phyloP scores from a whole-genome alignment of 2,113 vertebrate genomes.

The Heteronetta atricapilla region DNA sequence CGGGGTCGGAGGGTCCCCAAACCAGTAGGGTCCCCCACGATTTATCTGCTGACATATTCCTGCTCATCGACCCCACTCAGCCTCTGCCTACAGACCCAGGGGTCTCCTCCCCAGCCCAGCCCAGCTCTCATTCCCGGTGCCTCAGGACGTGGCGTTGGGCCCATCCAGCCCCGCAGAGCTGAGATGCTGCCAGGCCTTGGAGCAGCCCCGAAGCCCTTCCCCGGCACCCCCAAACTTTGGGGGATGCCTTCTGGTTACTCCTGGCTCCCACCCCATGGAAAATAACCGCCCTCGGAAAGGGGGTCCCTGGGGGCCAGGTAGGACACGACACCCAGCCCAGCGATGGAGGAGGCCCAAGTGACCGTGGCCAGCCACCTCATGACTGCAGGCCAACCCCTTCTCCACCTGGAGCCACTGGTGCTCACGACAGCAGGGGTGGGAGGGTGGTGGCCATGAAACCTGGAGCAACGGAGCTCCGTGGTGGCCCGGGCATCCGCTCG shows the following conservation, averaged over 20 bases:
- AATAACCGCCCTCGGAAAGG: neutral
- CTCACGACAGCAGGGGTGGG: neutral
- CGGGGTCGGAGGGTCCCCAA: rapidly evolving
- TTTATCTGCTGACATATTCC: neutral
- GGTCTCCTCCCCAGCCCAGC: neutral
- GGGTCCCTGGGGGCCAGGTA: neutral
- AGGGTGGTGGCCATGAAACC: neutral
- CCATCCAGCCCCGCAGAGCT: neutral
- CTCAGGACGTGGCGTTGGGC: rapidly evolving
- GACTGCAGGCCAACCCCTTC: neutral
- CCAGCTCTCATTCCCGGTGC: neutral
- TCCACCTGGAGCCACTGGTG: neutral
- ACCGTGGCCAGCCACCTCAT: rapidly evolving
- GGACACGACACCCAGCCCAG: neutral
- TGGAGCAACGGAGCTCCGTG: neutral
- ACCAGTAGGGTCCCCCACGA: neutral
- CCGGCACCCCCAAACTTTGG: too few relatives aligned
- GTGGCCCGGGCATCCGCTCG: rapidly evolving
- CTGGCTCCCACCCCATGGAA: neutral
- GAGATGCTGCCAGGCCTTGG: neutral
- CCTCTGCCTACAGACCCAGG: too few relatives aligned
- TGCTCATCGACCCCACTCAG: rapidly evolving
- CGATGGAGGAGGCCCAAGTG: neutral
- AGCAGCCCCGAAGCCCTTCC: neutral
- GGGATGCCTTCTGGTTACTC: rapidly evolving